Base-by-base conservation (phyloP, 1,140 invertebrate genomes). In the Dendroctonus valens region DNA sequence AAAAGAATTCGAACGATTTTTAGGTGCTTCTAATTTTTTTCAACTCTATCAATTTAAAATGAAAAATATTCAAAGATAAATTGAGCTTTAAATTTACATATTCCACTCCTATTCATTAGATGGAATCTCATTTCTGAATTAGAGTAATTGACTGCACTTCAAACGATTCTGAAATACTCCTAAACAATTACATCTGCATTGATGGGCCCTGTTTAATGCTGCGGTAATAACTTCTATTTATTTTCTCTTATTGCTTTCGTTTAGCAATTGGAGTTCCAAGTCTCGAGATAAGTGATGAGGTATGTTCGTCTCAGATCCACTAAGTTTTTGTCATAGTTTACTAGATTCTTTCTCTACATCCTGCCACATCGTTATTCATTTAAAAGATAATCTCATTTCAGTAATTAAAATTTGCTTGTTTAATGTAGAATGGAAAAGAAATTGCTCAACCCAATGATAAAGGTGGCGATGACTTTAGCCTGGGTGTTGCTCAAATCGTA, bases 401-500 rank as follows among this genome's bases (percentile, higher is more conserved):
- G n/a, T 11, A 53, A 15, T 53, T 53, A 53, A 5, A 11, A 41
- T 4, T 2, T 11, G 41, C 12, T 15, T 46, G 7, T 26, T 1
- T 59, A 7, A 15, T 46, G 15, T 14, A 69, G 71, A 65, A 67
- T 14, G 67, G 63, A n/a, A 41, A 69, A 15, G 60, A 68, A 58
- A 48, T 57, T 39, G 8, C 52, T 41, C 46, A 68, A 44, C 6
- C 53, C 7, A 60, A 63, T 40, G 63, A 59, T 11, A 38, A 50
- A 9, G 15, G 64, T 60, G 69, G 61, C 7, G 74, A 72, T 12
- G 75, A 76, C 54, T 73, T 81, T 59, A 86, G 86, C 70, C 82
- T 93, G 50, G 89, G 88, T 59, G 90, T 91, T 51, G 91, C 90
- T 55, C 89, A 92, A 75, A 93, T 93, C 69, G 90, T 93, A 6